Evolutionary conservation across 2,888 invertebrate genomes (phyloP), one percentile per base, ranked within the genome.

Genomic region (Julus scanicus): DNA sequence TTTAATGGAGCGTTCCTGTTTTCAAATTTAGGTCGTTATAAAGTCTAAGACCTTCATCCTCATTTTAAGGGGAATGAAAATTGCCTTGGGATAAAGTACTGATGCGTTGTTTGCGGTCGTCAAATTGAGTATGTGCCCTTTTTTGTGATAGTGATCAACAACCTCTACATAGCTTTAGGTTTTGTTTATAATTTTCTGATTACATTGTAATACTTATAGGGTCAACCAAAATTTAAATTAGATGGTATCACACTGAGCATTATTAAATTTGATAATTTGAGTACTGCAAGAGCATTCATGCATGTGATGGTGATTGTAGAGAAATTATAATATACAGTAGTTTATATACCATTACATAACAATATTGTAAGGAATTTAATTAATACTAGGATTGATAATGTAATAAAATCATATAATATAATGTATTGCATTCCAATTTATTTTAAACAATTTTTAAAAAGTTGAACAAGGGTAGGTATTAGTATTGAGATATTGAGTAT

Each of bases 61-160:
- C 71, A 71, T 29, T 71, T 71, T 71, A 71, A 71, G 71, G 29
- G 71, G 71, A 71, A 71, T 71, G 71, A 29, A 71, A 71, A 29
- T 71, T 29, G 71, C 71, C 57, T 71, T 71, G 29, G 71, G 71
- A 20, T 29, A 71, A 71, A 71, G 49, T 29, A 71, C 8, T 63
- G 63, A 71, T 29, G 71, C 11, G 29, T 71, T 29, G 71, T 71
- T 71, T 71, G 71, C 29, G 29, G 29, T n/a, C 29, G 71, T 29
- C 71, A 71, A 71, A 71, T 71, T 71, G 71, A n/a, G 71, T 71
- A 71, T 71, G 71, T 63, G 71, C 71, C 71, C 71, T n/a, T 71
- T 71, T 63, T 71, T 71, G 71, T 29, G 71, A 71, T 71, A 20
- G 29, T 71, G 71, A 71, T 71, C 71, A 71, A 11, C 71, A 29